These are phyloP conservation scores for Vanessa atalanta DNA, from an alignment of 1,140 invertebrate genomes.

Conservation along the genomic window DNA sequence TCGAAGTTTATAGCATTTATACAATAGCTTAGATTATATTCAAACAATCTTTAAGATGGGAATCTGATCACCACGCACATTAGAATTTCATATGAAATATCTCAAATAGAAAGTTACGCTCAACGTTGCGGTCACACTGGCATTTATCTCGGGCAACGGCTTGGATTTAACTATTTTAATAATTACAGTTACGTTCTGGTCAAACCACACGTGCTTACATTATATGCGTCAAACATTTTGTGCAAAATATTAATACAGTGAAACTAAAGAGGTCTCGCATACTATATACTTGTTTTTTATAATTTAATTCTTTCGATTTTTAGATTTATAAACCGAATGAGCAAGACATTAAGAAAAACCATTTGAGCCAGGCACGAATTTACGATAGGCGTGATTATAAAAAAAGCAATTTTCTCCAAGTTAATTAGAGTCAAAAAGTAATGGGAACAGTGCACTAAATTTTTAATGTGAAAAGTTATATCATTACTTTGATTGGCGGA, in stretches of 20 bases:
- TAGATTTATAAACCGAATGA: not conserved
- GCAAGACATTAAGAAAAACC: slow-evolving; percentile 5
- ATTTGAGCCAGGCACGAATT: slow-evolving; percentile 3
- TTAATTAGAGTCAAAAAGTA: slow-evolving; percentile 23
- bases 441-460: slow-evolving; percentile 15
- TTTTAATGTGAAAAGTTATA: slow-evolving; percentile 32
- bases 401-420: slow-evolving; percentile 25
- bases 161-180: slow-evolving; percentile 24
- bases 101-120: slow-evolving; percentile 15
- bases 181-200: slow-evolving; percentile 6
- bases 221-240: not conserved
- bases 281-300: not conserved
- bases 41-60: not conserved
- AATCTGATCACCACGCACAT: not conserved
- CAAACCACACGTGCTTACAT: slow-evolving; percentile 11
- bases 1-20: too few relatives aligned
- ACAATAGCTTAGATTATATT: too few relatives aligned
- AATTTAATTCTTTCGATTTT: not conserved
- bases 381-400: slow-evolving; percentile 11
- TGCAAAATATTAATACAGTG: not conserved
- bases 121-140: slow-evolving; percentile 16
- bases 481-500: slow-evolving; percentile 23
- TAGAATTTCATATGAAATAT: slow-evolving; percentile 10
- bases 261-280: not conserved
- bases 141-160: slow-evolving; percentile 20